Percentiles rank a stretch among this genome's conserved stretches.
Evolutionary conservation across 2,888 invertebrate genomes (phyloP).

Genomic region (Diploptera punctata): DNA sequence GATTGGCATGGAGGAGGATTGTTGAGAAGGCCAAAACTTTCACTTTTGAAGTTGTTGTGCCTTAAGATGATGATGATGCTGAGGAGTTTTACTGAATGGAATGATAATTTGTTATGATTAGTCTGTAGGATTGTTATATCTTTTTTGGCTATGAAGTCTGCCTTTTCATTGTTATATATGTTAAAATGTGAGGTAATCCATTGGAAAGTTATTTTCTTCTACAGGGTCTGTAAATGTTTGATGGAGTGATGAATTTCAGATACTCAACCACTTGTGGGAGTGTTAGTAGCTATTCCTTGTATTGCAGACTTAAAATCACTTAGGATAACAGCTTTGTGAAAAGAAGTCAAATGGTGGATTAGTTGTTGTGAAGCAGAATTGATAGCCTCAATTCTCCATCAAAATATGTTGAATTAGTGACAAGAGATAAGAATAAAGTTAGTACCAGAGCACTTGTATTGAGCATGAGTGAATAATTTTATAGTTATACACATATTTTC

Average conservation of each 20-base stretch:
- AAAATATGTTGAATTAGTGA: background rate
- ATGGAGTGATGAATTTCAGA: background rate
- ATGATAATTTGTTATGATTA: too few species aligned
- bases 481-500: too few species aligned
- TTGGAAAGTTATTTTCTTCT: background rate
- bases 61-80: too few species aligned
- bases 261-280: background rate
- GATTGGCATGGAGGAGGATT: too few species aligned
- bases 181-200: background rate
- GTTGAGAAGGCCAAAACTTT: too few species aligned
- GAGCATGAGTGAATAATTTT: too few species aligned
- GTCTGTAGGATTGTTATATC: background rate
- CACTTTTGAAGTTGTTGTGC: too few species aligned
- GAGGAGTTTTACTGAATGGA: background rate
- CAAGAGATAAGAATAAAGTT: too few species aligned
- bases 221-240: background rate
- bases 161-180: too few species aligned
- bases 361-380: background rate
- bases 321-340: too few species aligned
- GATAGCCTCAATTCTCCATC: background rate
- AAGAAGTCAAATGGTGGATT: background rate
- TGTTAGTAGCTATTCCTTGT: background rate
- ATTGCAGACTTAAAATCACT: too few species aligned
- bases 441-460: too few species aligned
- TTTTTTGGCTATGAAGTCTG: background rate